Conservation (phyloP, 2,888 invertebrate species). For the Oligia latruncula region DNA sequence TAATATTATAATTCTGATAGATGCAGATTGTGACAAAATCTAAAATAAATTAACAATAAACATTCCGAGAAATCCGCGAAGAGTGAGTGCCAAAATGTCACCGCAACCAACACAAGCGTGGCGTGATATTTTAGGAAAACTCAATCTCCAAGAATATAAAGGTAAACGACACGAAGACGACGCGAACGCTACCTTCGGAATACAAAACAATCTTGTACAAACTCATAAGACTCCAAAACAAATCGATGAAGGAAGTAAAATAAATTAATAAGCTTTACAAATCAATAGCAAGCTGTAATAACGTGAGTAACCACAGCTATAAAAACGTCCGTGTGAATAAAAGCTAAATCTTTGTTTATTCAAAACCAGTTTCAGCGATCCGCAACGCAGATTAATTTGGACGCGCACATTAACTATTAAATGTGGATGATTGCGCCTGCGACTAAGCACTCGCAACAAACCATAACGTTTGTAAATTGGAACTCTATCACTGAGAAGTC, state of each 20-base stretch:
- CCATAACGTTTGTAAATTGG: slow-evolving; percentile 6
- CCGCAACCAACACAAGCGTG: slow-evolving; percentile 65
- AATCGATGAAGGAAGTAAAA: slow-evolving; percentile 38
- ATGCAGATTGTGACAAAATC: slow-evolving; percentile 23
- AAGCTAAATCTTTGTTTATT: slow-evolving; percentile 65
- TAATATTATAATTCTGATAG: slow-evolving; percentile 24
- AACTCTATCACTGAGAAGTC: slow-evolving; percentile 24
- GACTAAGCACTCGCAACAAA: slow-evolving; percentile 4
- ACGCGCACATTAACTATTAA: slow-evolving; percentile 52
- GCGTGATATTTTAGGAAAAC: slow-evolving; percentile 71
- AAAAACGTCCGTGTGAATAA: slow-evolving; percentile 49
- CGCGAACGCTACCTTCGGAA: slow-evolving; percentile 24
- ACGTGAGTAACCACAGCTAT: slow-evolving; percentile 31
- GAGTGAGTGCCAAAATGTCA: slow-evolving; percentile 73
- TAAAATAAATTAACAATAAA: slow-evolving; percentile 60
- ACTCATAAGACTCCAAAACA: slow-evolving; percentile 59
- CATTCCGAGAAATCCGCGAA: slow-evolving; percentile 67
- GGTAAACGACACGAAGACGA: slow-evolving; percentile 75
- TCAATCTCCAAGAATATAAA: slow-evolving; percentile 73
- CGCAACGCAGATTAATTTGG: slow-evolving; percentile 61
- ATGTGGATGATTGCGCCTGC: slow-evolving; percentile 45
- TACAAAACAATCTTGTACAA: slow-evolving; percentile 34
- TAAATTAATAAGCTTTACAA: slow-evolving; percentile 34
- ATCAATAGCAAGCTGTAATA: slow-evolving; percentile 34
- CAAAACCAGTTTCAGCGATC: slow-evolving; percentile 65